A percentile compares a stretch with the other conserved stretches of the same genome.
Conservation (phyloP, 1,140 invertebrate species). For the Acyrthosiphon pisum region DNA sequence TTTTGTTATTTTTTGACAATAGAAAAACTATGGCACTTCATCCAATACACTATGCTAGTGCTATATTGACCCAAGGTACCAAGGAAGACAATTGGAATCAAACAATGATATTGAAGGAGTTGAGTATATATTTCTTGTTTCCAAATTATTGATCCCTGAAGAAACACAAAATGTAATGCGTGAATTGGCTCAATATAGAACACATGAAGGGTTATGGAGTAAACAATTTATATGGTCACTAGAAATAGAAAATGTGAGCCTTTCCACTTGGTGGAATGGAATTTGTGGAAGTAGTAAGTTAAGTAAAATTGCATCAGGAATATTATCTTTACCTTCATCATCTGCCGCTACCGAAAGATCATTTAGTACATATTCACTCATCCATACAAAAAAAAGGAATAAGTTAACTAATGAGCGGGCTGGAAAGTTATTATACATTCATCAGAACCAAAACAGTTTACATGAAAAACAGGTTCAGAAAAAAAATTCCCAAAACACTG, state of each 20-base stretch:
- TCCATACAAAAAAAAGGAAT: constrained; percentile 18
- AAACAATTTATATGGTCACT: background rate
- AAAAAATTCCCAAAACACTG: no score
- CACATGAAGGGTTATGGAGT: background rate
- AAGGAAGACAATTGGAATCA: constrained; percentile 16
- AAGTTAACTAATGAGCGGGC: background rate
- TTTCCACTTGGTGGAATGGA: background rate
- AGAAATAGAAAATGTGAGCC: background rate
- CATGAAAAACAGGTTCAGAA: background rate
- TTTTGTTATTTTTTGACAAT: no score
- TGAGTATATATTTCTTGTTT: background rate
- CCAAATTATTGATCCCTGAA: background rate
- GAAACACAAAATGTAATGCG: background rate
- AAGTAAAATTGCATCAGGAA: constrained; percentile 12
- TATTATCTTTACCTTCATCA: background rate
- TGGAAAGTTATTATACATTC: background rate
- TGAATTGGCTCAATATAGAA: background rate
- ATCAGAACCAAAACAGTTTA: background rate
- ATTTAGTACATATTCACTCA: constrained; percentile 6
- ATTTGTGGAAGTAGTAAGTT: background rate
- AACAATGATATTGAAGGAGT: constrained; percentile 22
- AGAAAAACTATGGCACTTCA: background rate
- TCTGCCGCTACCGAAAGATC: background rate
- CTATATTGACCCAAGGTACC: constrained; percentile 7
- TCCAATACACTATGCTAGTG: background rate